Evolutionary conservation across 2,113 vertebrate species (phyloP).

Genomic region (Melanocharis versteri): DNA sequence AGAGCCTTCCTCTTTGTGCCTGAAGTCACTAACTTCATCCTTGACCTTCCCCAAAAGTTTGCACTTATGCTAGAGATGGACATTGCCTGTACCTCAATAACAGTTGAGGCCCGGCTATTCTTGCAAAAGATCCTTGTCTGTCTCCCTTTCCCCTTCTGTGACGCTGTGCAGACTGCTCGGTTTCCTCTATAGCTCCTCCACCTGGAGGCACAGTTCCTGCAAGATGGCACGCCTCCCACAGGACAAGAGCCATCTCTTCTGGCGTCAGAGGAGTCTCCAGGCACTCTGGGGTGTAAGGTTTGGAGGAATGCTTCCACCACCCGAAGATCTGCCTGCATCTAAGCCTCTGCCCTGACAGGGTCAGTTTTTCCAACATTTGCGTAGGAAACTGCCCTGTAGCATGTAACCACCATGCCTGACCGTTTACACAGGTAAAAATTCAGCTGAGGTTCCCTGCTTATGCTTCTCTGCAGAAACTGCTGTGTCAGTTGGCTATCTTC

Average conservation of each 20-base stretch:
- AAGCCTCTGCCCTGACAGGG: neutral
- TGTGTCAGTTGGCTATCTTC: neutral
- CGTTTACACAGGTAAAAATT: neutral
- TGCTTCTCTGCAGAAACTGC: neutral
- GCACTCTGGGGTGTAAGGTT: rapidly evolving
- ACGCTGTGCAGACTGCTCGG: neutral
- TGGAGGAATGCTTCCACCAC: neutral
- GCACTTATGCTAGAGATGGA: neutral
- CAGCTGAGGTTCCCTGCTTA: neutral
- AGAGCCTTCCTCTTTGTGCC: neutral
- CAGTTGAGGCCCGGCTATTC: neutral
- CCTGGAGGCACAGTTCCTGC: neutral
- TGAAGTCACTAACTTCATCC: neutral
- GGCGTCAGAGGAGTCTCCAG: neutral
- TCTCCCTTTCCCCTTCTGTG: neutral
- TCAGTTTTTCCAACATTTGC: neutral
- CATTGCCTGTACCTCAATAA: neutral
- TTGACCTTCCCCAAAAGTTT: neutral
- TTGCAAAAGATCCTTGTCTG: neutral
- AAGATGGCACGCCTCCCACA: neutral
- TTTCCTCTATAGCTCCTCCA: neutral
- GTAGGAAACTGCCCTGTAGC: neutral
- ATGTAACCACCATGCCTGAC: neutral
- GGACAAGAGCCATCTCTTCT: neutral
- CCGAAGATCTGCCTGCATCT: neutral